These are phyloP conservation scores for Phataginus tetradactyla DNA, from an alignment of 2,797 vertebrate species.

Conservation along the genomic window DNA sequence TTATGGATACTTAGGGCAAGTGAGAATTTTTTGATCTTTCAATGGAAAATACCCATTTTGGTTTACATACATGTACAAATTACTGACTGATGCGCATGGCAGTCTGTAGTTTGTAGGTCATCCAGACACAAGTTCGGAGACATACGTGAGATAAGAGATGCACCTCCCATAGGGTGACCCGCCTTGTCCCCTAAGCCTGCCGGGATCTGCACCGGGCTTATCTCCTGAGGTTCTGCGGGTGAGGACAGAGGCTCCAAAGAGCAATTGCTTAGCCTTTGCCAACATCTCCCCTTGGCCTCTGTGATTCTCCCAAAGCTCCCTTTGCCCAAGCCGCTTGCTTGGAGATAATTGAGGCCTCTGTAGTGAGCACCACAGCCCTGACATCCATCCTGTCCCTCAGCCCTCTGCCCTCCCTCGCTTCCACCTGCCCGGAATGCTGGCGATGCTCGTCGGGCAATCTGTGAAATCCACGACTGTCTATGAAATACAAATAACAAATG, in stretches of 20 bases:
- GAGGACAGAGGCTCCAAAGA: background rate
- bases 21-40: slow-evolving; percentile 37
- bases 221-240: background rate
- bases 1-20: background rate
- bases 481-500: background rate
- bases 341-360: slow-evolving; percentile 28
- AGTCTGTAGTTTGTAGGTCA: slow-evolving; percentile 49
- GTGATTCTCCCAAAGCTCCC: background rate
- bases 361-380: slow-evolving; percentile 46
- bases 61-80: slow-evolving; percentile 19
- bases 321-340: background rate
- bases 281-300: slow-evolving; percentile 35
- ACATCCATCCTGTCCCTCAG: background rate
- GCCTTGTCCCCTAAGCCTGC: background rate
- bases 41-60: background rate
- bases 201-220: background rate
- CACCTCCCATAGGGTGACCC: background rate
- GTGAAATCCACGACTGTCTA: background rate
- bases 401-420: background rate
- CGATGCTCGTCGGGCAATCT: background rate
- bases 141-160: background rate
- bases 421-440: background rate
- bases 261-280: slow-evolving; percentile 31
- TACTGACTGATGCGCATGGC: background rate
- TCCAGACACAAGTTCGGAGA: background rate